Evolutionary conservation across 92 coral and sea anemone genomes (phyloP).

Genomic region (Heliopora coerulea): DNA sequence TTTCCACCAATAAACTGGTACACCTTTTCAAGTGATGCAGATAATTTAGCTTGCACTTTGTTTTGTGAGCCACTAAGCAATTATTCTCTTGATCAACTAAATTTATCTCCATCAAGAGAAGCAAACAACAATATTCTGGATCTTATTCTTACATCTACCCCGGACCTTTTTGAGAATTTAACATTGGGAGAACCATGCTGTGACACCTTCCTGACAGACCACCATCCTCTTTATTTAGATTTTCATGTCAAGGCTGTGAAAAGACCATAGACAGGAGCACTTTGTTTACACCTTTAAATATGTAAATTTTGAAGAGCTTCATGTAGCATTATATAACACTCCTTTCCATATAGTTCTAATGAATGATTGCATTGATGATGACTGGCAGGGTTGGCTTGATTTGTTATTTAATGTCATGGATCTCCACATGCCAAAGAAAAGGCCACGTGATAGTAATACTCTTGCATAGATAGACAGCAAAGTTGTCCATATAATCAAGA

Average conservation of each 20-base stretch:
- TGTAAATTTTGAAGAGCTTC: neutral
- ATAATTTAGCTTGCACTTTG: too few relatives aligned
- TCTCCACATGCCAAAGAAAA: neutral
- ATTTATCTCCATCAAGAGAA: too few relatives aligned
- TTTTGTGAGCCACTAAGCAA: too few relatives aligned
- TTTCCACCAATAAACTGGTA: too few relatives aligned
- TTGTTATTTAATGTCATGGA: neutral
- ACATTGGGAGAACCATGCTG: too few relatives aligned
- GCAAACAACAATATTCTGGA: too few relatives aligned
- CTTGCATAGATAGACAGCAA: too few relatives aligned
- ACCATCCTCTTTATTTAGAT: conserved; percentile 24
- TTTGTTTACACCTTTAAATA: neutral
- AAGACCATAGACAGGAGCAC: conserved; percentile 31
- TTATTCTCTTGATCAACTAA: too few relatives aligned
- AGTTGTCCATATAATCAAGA: too few relatives aligned
- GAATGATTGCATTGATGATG: neutral
- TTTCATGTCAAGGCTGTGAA: conserved; percentile 22
- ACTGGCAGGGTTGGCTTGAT: conserved; percentile 10
- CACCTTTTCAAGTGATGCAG: too few relatives aligned
- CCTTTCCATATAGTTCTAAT: neutral
- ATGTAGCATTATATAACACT: neutral
- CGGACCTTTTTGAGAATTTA: too few relatives aligned
- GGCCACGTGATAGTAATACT: neutral
- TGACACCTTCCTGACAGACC: neutral
- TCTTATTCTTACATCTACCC: too few relatives aligned